Evolutionary conservation across 2,113 vertebrate species (phyloP), one percentile per base, ranked within the genome.

Genomic region (Phyllostomus hastatus): DNA sequence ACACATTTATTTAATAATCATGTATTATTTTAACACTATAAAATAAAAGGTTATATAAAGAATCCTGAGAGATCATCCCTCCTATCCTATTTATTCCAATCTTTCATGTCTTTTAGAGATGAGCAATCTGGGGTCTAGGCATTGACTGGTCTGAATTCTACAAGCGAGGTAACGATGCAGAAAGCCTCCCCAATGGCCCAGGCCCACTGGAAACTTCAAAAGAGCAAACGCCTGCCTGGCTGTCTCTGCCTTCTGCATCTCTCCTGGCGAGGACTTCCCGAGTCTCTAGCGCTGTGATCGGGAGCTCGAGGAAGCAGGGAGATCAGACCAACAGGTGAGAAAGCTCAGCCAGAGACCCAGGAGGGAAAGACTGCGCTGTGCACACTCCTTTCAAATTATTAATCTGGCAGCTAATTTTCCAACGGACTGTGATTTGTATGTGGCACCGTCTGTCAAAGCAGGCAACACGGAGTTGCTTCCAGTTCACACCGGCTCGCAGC

Each of bases 371-470:
- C 81, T 96, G 75, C 73, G 73, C 90, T 97, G 91, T 90, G 97
- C 97, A 96, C 94, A 78, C 98, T 98, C 97, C 97, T 97, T 98
- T 98, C 96, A 97, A 98, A 98, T 98, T 98, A 98, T 97, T 98
- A 98, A 98, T 98, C 98, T 98, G 98, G 98, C 97, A 98, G 91
- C 96, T 98, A 97, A 97, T 96, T 96, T 98, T 97, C 97, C 96
- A 98, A 98, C 97, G 96, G 97, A 98, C 94, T 97, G 95, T 98
- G 97, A 98, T 98, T 98, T 98, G 96, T 97, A 90, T 96, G 95
- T 98, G 97, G 92, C 95, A 96, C 98, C 97, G 98, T 98, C 98
- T 98, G 98, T 98, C 98, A 98, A 97, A 95, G 97, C 95, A 97
- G 95, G 98, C 95, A 96, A 96, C 96, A 96, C 3, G 31, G 94